A percentile compares a stretch with the other conserved stretches of the same genome.
phyloP scores from a whole-genome alignment of 2,113 vertebrate genomes.

The Anoplopoma fimbria region DNA sequence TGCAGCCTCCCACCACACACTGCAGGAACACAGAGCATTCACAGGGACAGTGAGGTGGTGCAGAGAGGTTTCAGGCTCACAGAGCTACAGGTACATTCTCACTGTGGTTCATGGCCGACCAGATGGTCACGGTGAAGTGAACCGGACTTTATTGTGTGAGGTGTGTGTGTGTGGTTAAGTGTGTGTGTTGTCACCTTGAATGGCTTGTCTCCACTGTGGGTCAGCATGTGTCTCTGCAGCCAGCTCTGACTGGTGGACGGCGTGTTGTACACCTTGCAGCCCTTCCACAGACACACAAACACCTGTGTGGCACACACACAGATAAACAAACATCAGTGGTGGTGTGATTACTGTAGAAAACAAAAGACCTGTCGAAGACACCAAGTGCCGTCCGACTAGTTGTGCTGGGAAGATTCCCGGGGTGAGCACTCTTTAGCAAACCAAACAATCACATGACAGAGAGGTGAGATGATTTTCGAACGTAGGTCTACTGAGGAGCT shows the following conservation, averaged over 20 bases:
- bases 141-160: no score
- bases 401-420: background rate
- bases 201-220: slow-evolving; percentile 98
- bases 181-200: slow-evolving; percentile 89
- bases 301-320: slow-evolving; percentile 84
- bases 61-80: no score
- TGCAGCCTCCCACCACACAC: slow-evolving; percentile 98
- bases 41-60: no score
- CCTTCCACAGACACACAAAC: slow-evolving; percentile 99
- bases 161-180: background rate
- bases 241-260: slow-evolving; percentile 99
- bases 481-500: background rate
- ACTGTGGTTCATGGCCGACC: no score
- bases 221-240: slow-evolving; percentile 98
- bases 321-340: background rate
- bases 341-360: background rate
- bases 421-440: background rate
- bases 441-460: background rate
- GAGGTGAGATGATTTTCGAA: background rate
- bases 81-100: no score
- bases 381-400: background rate
- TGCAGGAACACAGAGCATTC: slow-evolving; percentile 64
- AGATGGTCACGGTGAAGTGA: no score
- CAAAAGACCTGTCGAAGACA: background rate
- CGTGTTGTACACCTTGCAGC: slow-evolving; percentile 99